Conservation (phyloP, 2,888 invertebrate species). For the Cephus rjabovi region DNA sequence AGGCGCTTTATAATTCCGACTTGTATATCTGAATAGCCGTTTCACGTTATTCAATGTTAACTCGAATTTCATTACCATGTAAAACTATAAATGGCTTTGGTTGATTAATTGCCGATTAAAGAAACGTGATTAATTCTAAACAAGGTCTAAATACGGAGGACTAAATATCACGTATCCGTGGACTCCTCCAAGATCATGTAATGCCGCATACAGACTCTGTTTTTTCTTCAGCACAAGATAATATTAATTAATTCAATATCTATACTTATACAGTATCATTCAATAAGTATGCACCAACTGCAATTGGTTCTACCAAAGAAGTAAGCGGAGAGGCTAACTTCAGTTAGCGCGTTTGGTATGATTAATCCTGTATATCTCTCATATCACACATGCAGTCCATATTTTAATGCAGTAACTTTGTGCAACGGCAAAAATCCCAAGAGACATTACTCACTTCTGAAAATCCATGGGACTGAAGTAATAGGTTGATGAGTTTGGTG, state of each 20-base stretch:
- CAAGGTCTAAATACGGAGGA: neutral
- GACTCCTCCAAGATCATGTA: neutral
- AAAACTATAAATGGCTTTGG: neutral
- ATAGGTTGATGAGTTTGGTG: conserved; percentile 80
- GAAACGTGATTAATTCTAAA: neutral
- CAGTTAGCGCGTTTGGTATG: neutral
- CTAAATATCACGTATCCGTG: neutral
- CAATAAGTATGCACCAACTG: neutral
- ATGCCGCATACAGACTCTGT: neutral
- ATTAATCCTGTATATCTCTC: neutral
- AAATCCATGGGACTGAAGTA: conserved; percentile 83
- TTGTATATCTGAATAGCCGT: neutral
- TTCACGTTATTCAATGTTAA: neutral
- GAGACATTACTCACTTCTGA: conserved; percentile 70
- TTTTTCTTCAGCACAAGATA: neutral
- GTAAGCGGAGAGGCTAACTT: neutral
- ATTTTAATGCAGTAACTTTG: neutral
- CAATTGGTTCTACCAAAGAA: too few species aligned
- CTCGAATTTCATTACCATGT: neutral
- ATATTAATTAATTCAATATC: neutral
- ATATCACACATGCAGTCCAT: neutral
- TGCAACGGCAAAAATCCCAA: neutral
- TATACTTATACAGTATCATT: neutral
- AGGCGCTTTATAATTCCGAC: neutral
- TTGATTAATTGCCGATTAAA: neutral